Percentiles rank a stretch among this genome's conserved stretches.
Evolutionary conservation across 2,888 invertebrate genomes (phyloP).

Genomic region (Chalcosyrphus nemorum): DNA sequence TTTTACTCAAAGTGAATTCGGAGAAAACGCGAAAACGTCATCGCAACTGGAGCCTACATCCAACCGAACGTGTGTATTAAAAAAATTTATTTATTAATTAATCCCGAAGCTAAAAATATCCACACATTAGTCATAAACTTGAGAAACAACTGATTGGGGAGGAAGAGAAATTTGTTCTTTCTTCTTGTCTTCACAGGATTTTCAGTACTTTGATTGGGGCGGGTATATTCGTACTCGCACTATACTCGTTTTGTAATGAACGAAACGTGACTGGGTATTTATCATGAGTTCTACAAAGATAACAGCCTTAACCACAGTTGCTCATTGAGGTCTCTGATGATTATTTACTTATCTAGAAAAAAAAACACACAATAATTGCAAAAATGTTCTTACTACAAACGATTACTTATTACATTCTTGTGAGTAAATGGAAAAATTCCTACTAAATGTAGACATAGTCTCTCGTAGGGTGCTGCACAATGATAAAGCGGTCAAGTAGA

Average conservation of each 20-base stretch:
- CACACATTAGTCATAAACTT: constrained; percentile 20
- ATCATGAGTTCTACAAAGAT: constrained; percentile 17
- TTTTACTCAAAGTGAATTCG: constrained; percentile 80
- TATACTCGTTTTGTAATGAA: background rate
- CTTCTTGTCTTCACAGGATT: background rate
- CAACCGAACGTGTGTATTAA: constrained; percentile 74
- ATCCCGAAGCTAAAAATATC: constrained; percentile 8
- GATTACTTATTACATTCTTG: background rate
- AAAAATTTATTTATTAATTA: background rate
- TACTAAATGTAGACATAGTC: background rate
- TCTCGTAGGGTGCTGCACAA: background rate
- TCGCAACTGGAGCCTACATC: constrained; percentile 56
- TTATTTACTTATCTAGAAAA: background rate
- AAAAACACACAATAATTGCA: background rate
- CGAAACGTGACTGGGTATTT: background rate
- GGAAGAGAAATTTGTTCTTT: background rate
- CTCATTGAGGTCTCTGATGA: background rate
- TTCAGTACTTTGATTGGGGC: background rate
- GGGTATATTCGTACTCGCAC: background rate
- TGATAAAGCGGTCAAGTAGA: constrained; percentile 19
- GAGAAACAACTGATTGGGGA: background rate
- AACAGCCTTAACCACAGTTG: background rate
- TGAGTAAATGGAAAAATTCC: background rate
- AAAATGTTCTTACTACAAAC: background rate
- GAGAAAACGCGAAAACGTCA: constrained; percentile 79